Evolutionary conservation across 2,113 vertebrate species (phyloP), one percentile per base, ranked within the genome.

Genomic region (Poicephalus meyeri): DNA sequence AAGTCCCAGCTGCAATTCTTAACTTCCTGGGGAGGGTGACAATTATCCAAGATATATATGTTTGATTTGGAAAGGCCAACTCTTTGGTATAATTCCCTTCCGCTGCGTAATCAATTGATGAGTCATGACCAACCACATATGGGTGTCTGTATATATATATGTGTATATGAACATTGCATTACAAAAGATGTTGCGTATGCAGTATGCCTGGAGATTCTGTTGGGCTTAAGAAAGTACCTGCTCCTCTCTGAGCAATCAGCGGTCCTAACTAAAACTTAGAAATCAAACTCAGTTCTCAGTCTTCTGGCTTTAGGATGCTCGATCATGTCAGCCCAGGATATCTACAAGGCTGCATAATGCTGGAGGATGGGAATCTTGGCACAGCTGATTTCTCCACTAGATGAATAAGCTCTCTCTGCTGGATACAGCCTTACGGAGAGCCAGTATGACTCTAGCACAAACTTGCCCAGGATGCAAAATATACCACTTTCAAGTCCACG

Each of bases 61-160:
- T 92, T 88, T 84, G 93, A 90, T 94, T 94, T 90, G 92, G 92
- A 97, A 97, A 96, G 95, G 91, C 91, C 92, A 96, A 2, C 60
- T 94, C 86, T 66, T 56, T 28, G 92, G 82, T 88, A 52, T 71
- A 73, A 80, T 56, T 61, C 82, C 80, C 90, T 97, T 96, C 90
- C 3, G 3, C 82, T 96, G 85, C 42, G 90, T 64, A 91, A 94
- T 91, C 95, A 55, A 96, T 94, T 35, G 74, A 88, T 97, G 95
- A 96, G 87, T 97, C 96, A 96, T 4, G 47, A n/a, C 89, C 52
- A 81, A 78, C 47, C 1, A 0, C 91, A 93, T 80, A 93, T 79
- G 92, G 77, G 64, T 70, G 11, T 70, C 16, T 37, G 9, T 71
- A 37, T 78, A 29, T 61, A 28, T 76, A 6, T 86, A 58, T 39